Conservation (phyloP, 2,888 invertebrate genomes). For the Callyntrura sp. region DNA sequence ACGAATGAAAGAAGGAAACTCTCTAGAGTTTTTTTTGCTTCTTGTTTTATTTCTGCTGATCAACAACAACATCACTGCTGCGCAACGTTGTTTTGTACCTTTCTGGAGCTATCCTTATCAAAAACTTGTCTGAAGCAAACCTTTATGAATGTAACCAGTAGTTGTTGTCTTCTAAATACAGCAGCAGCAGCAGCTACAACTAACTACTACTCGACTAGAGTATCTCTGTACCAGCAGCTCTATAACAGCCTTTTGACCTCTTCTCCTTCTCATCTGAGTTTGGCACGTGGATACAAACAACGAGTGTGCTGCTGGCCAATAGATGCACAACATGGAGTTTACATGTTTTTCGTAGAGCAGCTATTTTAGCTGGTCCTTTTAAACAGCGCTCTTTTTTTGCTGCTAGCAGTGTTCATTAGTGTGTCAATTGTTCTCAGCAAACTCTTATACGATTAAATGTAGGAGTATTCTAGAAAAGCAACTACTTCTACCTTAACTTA, state of each 20-base stretch:
- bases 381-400: conserved; percentile 39
- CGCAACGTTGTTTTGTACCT: conserved; percentile 35
- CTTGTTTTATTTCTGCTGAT: conserved; percentile 17
- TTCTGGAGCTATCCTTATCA: conserved; percentile 63
- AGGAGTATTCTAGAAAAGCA: background rate
- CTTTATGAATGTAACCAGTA: conserved; percentile 30
- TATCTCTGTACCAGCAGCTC: too few relatives aligned
- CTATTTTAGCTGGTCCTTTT: background rate
- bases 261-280: conserved; percentile 36
- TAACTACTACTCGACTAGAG: background rate
- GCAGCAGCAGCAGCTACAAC: too few relatives aligned
- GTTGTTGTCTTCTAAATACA: too few relatives aligned
- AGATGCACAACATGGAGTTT: background rate
- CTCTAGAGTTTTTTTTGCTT: conserved; percentile 57
- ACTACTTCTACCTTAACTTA: background rate
- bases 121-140: conserved; percentile 55
- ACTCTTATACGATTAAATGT: conserved; percentile 33
- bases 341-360: background rate
- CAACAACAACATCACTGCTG: conserved; percentile 12
- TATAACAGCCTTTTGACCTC: conserved; percentile 56
- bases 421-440: conserved; percentile 55
- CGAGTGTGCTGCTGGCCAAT: conserved; percentile 6
- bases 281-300: conserved; percentile 65
- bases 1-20: conserved; percentile 20
- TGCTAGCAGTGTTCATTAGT: conserved; percentile 45